Conservation (phyloP, 2,113 vertebrate species). For the Hiodon tergisus region DNA sequence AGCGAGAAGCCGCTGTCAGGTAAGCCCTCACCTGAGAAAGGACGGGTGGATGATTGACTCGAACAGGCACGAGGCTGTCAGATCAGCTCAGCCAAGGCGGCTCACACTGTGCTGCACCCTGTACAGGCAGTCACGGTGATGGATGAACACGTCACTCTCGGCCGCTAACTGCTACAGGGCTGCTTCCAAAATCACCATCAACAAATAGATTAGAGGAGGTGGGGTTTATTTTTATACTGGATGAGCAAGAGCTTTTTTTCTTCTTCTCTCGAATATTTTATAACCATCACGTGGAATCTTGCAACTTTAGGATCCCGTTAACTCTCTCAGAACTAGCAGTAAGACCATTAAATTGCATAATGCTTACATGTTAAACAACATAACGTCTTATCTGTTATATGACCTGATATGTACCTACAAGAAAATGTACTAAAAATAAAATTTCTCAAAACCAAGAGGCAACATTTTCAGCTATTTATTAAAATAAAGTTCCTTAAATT, state of each 20-base stretch:
- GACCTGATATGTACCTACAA: not conserved
- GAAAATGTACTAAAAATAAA: not conserved
- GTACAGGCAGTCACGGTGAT: not conserved
- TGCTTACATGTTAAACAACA: too few relatives aligned
- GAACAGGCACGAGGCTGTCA: constrained; percentile 43
- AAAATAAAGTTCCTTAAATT: not conserved
- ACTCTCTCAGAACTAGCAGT: too few relatives aligned
- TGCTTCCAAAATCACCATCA: not conserved
- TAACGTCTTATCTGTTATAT: too few relatives aligned
- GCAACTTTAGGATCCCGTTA: too few relatives aligned
- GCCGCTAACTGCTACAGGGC: not conserved
- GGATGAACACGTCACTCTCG: constrained; percentile 2
- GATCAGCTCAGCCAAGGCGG: constrained; percentile 35
- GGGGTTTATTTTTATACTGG: constrained; percentile 14
- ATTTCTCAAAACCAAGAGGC: not conserved
- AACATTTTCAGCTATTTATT: not conserved
- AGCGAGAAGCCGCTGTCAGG: not conserved
- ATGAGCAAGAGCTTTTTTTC: too few relatives aligned
- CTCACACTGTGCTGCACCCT: constrained; percentile 24
- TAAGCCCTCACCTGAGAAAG: constrained; percentile 8
- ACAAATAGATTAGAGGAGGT: not conserved
- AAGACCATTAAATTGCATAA: too few relatives aligned
- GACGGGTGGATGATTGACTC: constrained; percentile 35
- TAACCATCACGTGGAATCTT: too few relatives aligned
- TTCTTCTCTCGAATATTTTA: too few relatives aligned